Base-by-base conservation (phyloP, 2,888 invertebrate genomes). In the Ormia ochracea region DNA sequence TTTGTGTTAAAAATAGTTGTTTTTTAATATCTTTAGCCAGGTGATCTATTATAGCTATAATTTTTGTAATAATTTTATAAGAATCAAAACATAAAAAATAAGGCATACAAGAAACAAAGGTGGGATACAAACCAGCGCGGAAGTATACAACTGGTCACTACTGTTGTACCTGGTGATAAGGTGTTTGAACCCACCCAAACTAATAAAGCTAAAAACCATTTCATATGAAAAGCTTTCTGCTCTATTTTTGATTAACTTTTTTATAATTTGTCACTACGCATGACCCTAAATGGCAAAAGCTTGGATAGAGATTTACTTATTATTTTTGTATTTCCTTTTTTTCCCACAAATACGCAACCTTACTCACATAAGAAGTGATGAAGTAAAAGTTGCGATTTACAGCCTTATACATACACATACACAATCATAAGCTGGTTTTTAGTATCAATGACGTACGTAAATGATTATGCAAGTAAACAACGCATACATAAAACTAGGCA, bases 381-480 rank as follows among this genome's bases (percentile, higher is more conserved):
- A 28, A 45, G 59, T 65, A 61, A 52, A 61, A 65, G 19, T 61
- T 70, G 79, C 45, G 75, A 70, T 66, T 69, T 54, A 36, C 63
- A 65, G 59, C 38, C 59, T 45, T 36, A 59, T 33, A 52, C 31
- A 43, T 52, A 61, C 59, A 54, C 43, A 59, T 33, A 52, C 31
- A 43, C 61, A 61, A 12, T 17, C 17, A 61, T 5, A 23, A 48
- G 14, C n/a, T 43, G 19, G 17, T 41, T 33, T 72, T 72, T 19
- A 33, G 54, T 81, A 83, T 82, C 83, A 83, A 83, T 83, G 83
- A 83, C 83, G 83, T 84, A 75, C 68, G 72, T 78, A 63, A 70
- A 38, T 38, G 38, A 4, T 12, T 2, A n/a, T n/a, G 19, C 17
- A 50, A 14, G 28, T 14, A 50, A 50, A 14, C 26, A 28, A 7